Evolutionary conservation across 2,888 invertebrate species (phyloP).

Genomic region (Linyphia triangularis): DNA sequence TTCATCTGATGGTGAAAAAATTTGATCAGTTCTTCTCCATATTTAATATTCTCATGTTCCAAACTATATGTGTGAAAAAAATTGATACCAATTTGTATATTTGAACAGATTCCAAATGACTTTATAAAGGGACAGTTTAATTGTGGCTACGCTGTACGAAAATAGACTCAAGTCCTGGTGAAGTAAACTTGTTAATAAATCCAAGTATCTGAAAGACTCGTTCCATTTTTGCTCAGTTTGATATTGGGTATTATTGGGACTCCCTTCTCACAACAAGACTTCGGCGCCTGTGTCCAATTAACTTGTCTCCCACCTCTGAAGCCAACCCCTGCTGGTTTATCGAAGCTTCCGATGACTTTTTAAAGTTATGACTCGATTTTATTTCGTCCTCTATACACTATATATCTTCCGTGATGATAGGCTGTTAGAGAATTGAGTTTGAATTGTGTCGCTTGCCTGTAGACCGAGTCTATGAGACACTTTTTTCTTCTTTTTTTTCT

Average conservation of each 20-base stretch:
- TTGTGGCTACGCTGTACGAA: too few relatives aligned
- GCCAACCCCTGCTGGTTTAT: conserved; percentile 23
- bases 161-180: neutral
- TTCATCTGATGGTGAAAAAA: too few relatives aligned
- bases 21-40: too few relatives aligned
- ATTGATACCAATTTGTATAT: too few relatives aligned
- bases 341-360: conserved; percentile 59
- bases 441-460: conserved; percentile 37
- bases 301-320: conserved; percentile 59
- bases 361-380: conserved; percentile 69
- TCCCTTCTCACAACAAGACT: conserved; percentile 49
- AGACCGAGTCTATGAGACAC: neutral
- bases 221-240: neutral
- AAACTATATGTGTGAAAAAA: too few relatives aligned
- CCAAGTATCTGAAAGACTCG: conserved; percentile 5
- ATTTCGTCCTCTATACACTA: conserved; percentile 61
- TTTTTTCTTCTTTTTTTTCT: neutral
- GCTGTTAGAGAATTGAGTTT: conserved; percentile 70
- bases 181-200: neutral
- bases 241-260: conserved; percentile 5
- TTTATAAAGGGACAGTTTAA: too few relatives aligned
- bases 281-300: conserved; percentile 70
- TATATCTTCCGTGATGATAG: conserved; percentile 60
- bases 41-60: too few relatives aligned
- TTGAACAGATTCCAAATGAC: too few relatives aligned